phyloP scores from a whole-genome alignment of 2,797 vertebrate species.

The Heterohyrax brucei region DNA sequence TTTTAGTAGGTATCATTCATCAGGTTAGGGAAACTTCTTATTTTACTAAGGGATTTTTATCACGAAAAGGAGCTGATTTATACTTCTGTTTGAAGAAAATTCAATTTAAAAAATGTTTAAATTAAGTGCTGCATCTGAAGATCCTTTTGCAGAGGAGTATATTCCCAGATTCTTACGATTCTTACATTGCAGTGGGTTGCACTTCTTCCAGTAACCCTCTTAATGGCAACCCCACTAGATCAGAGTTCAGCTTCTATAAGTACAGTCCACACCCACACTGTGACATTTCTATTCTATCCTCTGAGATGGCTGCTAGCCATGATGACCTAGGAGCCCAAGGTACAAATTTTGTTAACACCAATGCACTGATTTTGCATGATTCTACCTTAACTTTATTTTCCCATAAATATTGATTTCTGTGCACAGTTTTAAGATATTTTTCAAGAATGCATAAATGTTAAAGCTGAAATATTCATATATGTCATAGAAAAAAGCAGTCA shows the following conservation, averaged over 20 bases:
- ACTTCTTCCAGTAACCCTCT: not conserved
- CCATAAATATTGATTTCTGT: not conserved
- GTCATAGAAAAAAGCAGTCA: not conserved
- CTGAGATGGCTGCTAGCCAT: not conserved
- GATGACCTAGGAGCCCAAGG: not conserved
- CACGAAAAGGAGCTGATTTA: slow-evolving; percentile 3
- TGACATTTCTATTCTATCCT: not conserved
- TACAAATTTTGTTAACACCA: slow-evolving; percentile 45
- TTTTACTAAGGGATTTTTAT: slow-evolving; percentile 28
- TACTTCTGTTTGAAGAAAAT: slow-evolving; percentile 36
- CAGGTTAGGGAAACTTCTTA: slow-evolving; percentile 50
- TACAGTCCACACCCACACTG: not conserved
- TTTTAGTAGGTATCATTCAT: slow-evolving; percentile 53
- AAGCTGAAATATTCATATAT: not conserved
- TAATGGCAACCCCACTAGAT: not conserved
- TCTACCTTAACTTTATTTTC: slow-evolving; percentile 32
- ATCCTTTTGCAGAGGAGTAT: slow-evolving; percentile 19
- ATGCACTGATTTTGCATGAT: slow-evolving; percentile 37
- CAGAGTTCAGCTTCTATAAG: slow-evolving; percentile 2
- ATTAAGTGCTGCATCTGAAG: not conserved
- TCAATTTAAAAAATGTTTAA: not conserved
- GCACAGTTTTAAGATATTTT: slow-evolving; percentile 30
- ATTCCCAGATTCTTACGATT: not conserved
- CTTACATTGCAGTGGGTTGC: not conserved
- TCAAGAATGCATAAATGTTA: slow-evolving; percentile 50